A percentile compares a stretch with the other conserved stretches of the same genome.
Conservation (phyloP, 2,888 invertebrate species). For the Ptychoptera contaminata region DNA sequence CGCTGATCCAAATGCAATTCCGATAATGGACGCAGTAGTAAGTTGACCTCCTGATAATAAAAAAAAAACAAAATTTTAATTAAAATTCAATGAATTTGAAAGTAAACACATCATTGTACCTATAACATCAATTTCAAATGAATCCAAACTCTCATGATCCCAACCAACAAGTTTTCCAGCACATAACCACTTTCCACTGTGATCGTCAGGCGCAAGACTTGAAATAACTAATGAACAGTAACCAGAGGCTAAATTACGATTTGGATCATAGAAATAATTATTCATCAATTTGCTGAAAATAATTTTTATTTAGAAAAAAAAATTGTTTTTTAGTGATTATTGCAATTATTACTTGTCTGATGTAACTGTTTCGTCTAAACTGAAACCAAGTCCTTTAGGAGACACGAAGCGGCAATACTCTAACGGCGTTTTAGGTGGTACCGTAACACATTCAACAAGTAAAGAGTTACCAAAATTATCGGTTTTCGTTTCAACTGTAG, state of each 20-base stretch:
- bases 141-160: conserved; percentile 4
- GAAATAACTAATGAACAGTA: conserved; percentile 34
- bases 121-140: not conserved
- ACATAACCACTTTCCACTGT: conserved; percentile 35
- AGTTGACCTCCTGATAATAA: too few species aligned
- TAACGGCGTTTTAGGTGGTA: conserved; percentile 29
- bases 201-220: conserved; percentile 20
- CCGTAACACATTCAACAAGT: conserved; percentile 31
- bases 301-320: conserved; percentile 5
- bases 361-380: conserved; percentile 29
- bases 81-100: too few species aligned
- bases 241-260: conserved; percentile 26
- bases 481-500: conserved; percentile 21
- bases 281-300: conserved; percentile 27
- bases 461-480: conserved; percentile 18
- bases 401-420: conserved; percentile 35
- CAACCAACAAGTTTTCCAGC: conserved; percentile 18
- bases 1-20: too few species aligned
- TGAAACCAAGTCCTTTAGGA: conserved; percentile 30
- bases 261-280: conserved; percentile 32
- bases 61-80: too few species aligned
- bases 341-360: conserved; percentile 25
- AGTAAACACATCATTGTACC: not conserved
- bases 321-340: conserved; percentile 1
- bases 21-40: too few species aligned